A percentile compares a stretch with the other conserved stretches of the same genome.
phyloP scores from a whole-genome alignment of 2,797 vertebrate genomes.

The Darevskia nairensis region DNA sequence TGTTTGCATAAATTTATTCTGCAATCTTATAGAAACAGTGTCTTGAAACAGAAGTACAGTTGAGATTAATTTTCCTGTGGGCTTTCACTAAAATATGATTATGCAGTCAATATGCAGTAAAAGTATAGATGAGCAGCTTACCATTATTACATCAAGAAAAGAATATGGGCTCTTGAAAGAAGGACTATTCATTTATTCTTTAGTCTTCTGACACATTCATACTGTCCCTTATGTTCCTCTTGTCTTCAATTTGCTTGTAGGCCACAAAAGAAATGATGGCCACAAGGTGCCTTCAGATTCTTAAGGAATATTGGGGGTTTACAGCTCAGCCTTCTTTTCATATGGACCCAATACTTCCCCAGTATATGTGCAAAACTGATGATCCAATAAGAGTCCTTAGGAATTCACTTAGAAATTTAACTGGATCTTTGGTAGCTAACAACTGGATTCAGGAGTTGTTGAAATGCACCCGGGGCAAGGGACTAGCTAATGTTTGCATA shows the following conservation, averaged over 20 bases:
- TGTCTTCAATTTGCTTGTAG: neutral
- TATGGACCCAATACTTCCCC: constrained; percentile 35
- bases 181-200: constrained; percentile 50
- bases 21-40: neutral
- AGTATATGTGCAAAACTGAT: constrained; percentile 4
- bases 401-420: neutral
- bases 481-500: too few relatives aligned
- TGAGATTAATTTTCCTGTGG: neutral
- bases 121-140: constrained; percentile 22
- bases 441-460: neutral
- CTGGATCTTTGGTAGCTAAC: neutral
- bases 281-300: neutral
- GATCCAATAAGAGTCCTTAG: neutral
- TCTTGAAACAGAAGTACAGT: neutral
- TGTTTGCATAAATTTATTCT: neutral
- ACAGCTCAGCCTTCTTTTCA: constrained; percentile 30
- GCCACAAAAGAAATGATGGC: constrained; percentile 32
- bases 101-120: neutral
- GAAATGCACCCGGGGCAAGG: neutral
- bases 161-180: constrained; percentile 41
- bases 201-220: constrained; percentile 50
- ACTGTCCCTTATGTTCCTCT: constrained; percentile 13
- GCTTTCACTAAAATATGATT: neutral
- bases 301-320: constrained; percentile 45
- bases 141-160: neutral